Evolutionary conservation across 2,888 invertebrate species (phyloP).

Genomic region (Sphinx pinastri): DNA sequence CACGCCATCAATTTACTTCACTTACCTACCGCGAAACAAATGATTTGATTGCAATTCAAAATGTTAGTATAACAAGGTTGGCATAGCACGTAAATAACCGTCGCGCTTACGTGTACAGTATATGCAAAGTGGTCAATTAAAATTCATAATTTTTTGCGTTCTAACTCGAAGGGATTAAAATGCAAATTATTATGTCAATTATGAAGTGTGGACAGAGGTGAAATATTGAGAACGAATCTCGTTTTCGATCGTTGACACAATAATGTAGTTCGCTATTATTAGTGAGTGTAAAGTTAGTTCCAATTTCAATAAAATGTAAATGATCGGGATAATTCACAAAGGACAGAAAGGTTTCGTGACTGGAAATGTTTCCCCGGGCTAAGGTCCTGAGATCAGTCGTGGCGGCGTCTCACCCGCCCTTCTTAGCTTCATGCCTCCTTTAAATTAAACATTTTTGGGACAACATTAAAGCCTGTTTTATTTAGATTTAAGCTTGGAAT

Average conservation of each 20-base stretch:
- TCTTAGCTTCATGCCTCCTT: constrained; percentile 6
- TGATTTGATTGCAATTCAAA: background rate
- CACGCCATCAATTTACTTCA: background rate
- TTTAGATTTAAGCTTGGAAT: background rate
- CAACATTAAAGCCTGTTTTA: background rate
- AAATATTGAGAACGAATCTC: constrained; percentile 11
- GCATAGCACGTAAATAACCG: constrained; percentile 5
- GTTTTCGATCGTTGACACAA: background rate
- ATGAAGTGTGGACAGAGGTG: constrained; percentile 11
- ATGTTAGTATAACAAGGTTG: background rate
- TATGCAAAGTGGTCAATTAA: constrained; percentile 45
- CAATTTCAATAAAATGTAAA: background rate
- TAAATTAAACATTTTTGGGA: constrained; percentile 21
- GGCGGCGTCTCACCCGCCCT: background rate
- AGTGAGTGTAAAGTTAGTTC: background rate
- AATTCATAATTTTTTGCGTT: constrained; percentile 48
- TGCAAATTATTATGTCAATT: constrained; percentile 37
- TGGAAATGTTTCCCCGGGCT: constrained; percentile 1
- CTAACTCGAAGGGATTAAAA: constrained; percentile 49
- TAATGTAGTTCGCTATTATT: too few relatives aligned
- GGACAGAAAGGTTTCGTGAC: constrained; percentile 7
- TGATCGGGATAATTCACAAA: background rate
- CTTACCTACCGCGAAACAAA: background rate
- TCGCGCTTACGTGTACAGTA: constrained; percentile 28
- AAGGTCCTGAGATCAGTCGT: background rate